Percentiles rank a stretch among this genome's conserved stretches.
phyloP scores from a whole-genome alignment of 2,113 vertebrate genomes.

The Theristicus caerulescens region DNA sequence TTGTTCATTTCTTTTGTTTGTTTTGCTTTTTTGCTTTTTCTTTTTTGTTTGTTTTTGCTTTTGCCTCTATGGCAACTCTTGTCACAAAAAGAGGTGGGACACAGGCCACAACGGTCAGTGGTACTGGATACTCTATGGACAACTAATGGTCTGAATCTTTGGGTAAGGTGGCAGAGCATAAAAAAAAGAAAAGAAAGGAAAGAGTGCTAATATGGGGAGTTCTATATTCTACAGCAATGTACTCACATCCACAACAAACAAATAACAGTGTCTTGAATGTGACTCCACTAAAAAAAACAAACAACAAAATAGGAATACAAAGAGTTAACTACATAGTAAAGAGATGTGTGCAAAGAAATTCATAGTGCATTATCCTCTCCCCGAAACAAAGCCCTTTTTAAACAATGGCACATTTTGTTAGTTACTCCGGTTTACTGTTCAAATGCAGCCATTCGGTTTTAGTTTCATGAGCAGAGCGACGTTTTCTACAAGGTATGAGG shows the following conservation, averaged over 20 bases:
- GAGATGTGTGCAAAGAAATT: constrained; percentile 84
- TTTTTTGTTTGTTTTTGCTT: constrained; percentile 75
- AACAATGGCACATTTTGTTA: constrained; percentile 66
- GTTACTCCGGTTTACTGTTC: constrained; percentile 67
- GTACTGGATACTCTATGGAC: constrained; percentile 74
- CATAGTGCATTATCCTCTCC: constrained; percentile 75
- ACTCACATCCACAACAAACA: constrained; percentile 98
- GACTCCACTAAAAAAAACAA: constrained; percentile 96
- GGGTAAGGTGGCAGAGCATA: constrained; percentile 94
- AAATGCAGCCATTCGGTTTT: constrained; percentile 71
- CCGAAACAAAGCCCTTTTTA: constrained; percentile 72
- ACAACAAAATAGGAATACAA: constrained; percentile 94
- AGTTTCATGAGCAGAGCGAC: constrained; percentile 67
- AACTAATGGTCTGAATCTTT: constrained; percentile 81
- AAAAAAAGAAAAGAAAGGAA: constrained; percentile 92
- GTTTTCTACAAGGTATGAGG: constrained; percentile 74
- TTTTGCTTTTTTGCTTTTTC: constrained; percentile 65
- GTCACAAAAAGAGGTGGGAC: constrained; percentile 78
- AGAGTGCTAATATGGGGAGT: constrained; percentile 91
- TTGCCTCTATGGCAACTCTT: constrained; percentile 78
- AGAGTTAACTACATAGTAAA: constrained; percentile 88
- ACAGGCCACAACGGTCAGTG: constrained; percentile 78
- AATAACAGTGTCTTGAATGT: constrained; percentile 96
- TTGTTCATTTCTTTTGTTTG: constrained; percentile 70
- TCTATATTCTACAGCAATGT: constrained; percentile 91